These are phyloP conservation scores for Caenorhabditis angaria DNA, from an alignment of 2,888 invertebrate species.

Conservation along the genomic window DNA sequence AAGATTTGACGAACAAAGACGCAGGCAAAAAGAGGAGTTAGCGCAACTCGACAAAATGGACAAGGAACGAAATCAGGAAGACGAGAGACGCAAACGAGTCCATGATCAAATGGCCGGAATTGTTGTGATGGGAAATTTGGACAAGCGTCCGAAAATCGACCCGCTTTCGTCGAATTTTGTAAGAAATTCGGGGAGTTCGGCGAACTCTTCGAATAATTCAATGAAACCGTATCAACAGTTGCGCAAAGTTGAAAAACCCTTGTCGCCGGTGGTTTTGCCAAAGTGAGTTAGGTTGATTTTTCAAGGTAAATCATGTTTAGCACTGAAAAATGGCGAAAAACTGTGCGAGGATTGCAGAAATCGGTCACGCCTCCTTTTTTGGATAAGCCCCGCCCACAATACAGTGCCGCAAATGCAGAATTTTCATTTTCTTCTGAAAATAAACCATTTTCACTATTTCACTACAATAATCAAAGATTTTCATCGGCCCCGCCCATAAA, in stretches of 20 bases:
- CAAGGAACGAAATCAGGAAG: slow-evolving; percentile 37
- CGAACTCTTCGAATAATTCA: background rate
- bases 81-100: slow-evolving; percentile 48
- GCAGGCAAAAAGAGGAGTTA: background rate
- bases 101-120: slow-evolving; percentile 40
- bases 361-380: no score
- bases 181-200: slow-evolving; percentile 13
- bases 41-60: background rate
- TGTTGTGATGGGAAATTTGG: slow-evolving; percentile 20
- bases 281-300: no score
- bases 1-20: background rate
- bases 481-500: no score
- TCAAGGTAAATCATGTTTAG: no score
- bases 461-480: no score
- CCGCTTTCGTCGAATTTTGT: slow-evolving; percentile 35
- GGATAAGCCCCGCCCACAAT: no score
- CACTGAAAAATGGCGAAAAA: no score
- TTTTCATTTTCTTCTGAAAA: no score
- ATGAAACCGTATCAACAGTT: background rate
- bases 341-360: no score
- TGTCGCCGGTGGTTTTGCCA: background rate
- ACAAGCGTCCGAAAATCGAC: slow-evolving; percentile 36
- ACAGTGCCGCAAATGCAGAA: no score
- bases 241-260: background rate
- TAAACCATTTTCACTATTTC: no score